Evolutionary conservation across 2,888 invertebrate species (phyloP), one percentile per base, ranked within the genome.

Genomic region (Ectropis crepuscularia): DNA sequence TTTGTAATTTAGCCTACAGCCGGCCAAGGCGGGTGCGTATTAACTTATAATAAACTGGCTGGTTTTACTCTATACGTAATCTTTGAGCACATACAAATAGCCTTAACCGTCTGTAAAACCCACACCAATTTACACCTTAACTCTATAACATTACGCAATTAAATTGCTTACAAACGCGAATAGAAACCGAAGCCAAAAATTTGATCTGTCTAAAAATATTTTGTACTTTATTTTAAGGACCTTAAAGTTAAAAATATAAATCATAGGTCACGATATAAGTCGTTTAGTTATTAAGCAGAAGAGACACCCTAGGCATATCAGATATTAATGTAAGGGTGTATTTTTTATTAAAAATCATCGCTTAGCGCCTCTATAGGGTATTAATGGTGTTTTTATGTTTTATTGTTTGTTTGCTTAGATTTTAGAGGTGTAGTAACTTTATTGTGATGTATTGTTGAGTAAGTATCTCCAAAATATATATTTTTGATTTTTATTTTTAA

Each of bases 11-110:
- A 48, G 67, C 38, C 58, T 43, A 62, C 57, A 67, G 68, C 70
- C 68, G 42, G 76, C 82, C 82, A 83, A 85, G 87, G 86, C 86
- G 86, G 86, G 83, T 81, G 78, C 87, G 85, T 89, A 89, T 90
- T 89, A 90, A 88, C 90, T 90, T 87, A 89, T 90, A 89, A 91
- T 92, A 89, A 91, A 90, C 88, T 88, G 85, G 82, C 85, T 78
- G 81, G 78, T 79, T 80, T 77, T 74, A 68, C 73, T 77, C 79
- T 80, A 83, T 86, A 84, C 86, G 79, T 82, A 78, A 73, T 74
- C 72, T 64, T 68, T 53, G 54, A 65, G 45, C 50, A 62, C 72
- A 53, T 65, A 58, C 57, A 66, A 28, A 54, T 74, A 57, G 72
- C 67, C 80, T 64, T 83, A 81, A 77, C 65, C 55, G 10, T 60